Evolutionary conservation across 2,797 vertebrate genomes (phyloP), one percentile per base, ranked within the genome.

Genomic region (Crenichthys baileyi): DNA sequence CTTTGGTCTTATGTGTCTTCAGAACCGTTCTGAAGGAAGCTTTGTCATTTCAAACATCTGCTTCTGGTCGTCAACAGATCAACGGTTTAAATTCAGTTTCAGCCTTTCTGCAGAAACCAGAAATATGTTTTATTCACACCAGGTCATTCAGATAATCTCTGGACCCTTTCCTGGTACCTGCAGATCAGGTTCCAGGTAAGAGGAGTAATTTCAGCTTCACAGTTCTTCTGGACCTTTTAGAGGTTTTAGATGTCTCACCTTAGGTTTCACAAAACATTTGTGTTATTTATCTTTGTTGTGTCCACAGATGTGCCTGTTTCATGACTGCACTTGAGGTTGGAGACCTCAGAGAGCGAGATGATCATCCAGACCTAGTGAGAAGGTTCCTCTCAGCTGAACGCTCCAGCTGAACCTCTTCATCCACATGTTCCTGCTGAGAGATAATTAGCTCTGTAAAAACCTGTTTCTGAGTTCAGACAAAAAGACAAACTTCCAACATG

Each of bases 401-500:
- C 46, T 8, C 76, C 13, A 31, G 65, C 36, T 48, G 51, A 29
- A 22, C 22, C 61, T 48, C 60, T 63, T 22, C 71, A 3, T 18
- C 61, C 77, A 72, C 48, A 87, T 88, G 79, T 65, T 81, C 46
- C 60, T 77, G 63, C 81, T 65, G 50, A 82, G 74, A 72, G 74
- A 60, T 18, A 8, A 79, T 31, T 81, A 86, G 68, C 73, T 76
- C 36, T 65, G 53, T 56, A 46, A 51, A 39, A 29, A 39, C 70
- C 24, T 24, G 73, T 50, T 75, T 0, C 55, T 56, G 16, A 81
- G 58, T 63, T 74, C 60, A 51, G n/a, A 72, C 63, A 46, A 53
- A 70, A 36, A 26, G 39, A 41, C 41, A 31, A 4, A 1, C 36
- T 48, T 39, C 83, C 87, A 89, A 9, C 83, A 98, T 99, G 97